Conservation (phyloP, 2,797 vertebrate species). For the Peromyscus attwateri region DNA sequence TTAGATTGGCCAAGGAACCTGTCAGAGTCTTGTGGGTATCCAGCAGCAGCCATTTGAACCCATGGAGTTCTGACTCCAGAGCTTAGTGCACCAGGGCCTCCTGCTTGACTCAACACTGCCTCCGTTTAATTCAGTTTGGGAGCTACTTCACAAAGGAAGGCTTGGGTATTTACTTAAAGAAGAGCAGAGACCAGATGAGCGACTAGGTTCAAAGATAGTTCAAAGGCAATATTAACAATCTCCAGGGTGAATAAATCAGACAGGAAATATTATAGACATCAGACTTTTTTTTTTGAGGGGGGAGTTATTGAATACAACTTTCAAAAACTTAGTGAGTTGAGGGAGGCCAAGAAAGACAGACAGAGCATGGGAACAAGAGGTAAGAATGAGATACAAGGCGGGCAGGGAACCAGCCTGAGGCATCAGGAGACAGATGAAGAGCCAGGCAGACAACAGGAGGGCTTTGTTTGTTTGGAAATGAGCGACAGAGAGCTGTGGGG, state of each 20-base stretch:
- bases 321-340: not conserved
- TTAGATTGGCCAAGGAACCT: not conserved
- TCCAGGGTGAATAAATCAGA: not conserved
- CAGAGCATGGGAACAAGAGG: not conserved
- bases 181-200: not conserved
- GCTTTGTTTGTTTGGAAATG: not conserved
- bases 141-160: not conserved
- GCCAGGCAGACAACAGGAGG: not conserved
- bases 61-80: not conserved
- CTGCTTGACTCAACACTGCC: not conserved
- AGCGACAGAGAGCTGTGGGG: not conserved
- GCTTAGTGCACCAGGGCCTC: not conserved
- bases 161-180: not conserved
- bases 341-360: not conserved
- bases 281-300: not conserved
- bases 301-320: not conserved
- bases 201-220: not conserved
- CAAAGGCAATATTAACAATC: constrained; percentile 23
- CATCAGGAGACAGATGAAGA: not conserved
- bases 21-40: not conserved
- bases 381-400: no score
- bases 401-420: not conserved
- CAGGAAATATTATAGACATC: not conserved
- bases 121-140: not conserved
- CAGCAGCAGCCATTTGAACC: not conserved